These are phyloP conservation scores for Adelosebastes latens DNA, from an alignment of 2,797 vertebrate genomes.

Conservation along the genomic window DNA sequence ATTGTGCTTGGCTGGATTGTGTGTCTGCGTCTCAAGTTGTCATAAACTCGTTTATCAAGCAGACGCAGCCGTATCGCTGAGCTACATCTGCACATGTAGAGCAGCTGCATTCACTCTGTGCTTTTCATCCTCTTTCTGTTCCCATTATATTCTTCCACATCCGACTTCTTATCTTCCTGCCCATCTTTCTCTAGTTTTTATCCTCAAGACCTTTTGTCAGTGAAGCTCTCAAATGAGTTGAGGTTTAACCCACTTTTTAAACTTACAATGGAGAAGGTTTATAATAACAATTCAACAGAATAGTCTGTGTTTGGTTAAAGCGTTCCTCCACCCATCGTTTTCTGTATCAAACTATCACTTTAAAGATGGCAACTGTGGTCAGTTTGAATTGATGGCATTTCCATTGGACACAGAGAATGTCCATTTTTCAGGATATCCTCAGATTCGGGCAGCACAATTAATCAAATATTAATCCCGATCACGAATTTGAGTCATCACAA, in stretches of 20 bases:
- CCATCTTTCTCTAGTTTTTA: slow-evolving; percentile 2
- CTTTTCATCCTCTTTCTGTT: slow-evolving; percentile 26
- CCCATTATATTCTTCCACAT: background rate
- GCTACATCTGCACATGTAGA: slow-evolving; percentile 42
- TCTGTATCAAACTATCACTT: background rate
- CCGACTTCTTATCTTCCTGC: slow-evolving; percentile 8
- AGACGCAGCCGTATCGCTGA: slow-evolving; percentile 40
- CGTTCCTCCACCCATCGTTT: background rate
- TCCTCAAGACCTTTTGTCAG: slow-evolving; percentile 1
- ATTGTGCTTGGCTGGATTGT: slow-evolving; percentile 36
- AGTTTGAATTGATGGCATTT: background rate
- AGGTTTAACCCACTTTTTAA: background rate
- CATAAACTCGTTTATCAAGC: slow-evolving; percentile 58
- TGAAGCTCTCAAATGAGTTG: background rate
- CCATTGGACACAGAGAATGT: background rate
- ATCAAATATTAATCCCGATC: background rate
- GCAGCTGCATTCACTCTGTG: slow-evolving; percentile 17
- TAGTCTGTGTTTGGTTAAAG: background rate
- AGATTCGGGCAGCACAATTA: accelerated
- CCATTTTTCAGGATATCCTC: background rate
- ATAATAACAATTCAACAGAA: background rate
- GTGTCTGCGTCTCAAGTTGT: slow-evolving; percentile 62
- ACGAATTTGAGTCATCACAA: background rate
- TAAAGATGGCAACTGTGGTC: background rate
- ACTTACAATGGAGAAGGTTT: background rate